Evolutionary conservation across 2,797 vertebrate genomes (phyloP).

Genomic region (Lacerta viridis): DNA sequence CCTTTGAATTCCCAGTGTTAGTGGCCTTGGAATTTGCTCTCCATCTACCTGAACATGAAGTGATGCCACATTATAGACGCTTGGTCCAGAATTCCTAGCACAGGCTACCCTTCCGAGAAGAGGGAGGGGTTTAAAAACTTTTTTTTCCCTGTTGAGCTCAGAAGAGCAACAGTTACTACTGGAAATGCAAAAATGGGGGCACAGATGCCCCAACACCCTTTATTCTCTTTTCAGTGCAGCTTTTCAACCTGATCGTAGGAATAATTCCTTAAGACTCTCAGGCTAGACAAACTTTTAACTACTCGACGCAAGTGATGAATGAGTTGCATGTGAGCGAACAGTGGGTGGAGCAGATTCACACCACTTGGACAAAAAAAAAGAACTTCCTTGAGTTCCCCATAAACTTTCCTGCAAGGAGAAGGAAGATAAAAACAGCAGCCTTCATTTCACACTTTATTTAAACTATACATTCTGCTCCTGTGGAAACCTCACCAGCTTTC

Average conservation of each 20-base stretch:
- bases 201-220: slow-evolving; percentile 22
- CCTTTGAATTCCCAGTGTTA: slow-evolving; percentile 97
- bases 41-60: slow-evolving; percentile 94
- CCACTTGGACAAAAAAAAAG: slow-evolving; percentile 39
- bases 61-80: slow-evolving; percentile 99
- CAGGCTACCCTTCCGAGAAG: slow-evolving; percentile 80
- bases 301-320: slow-evolving; percentile 50
- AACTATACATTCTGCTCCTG: slow-evolving; percentile 44
- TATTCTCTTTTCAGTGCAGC: slow-evolving; percentile 26
- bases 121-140: slow-evolving; percentile 69
- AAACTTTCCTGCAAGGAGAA: slow-evolving; percentile 6
- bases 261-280: slow-evolving; percentile 47
- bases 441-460: slow-evolving; percentile 33
- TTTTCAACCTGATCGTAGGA: slow-evolving; percentile 31
- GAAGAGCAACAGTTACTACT: slow-evolving; percentile 68
- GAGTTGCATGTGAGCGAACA: slow-evolving; percentile 20
- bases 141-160: slow-evolving; percentile 44
- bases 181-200: slow-evolving; percentile 81
- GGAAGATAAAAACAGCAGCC: slow-evolving; percentile 17
- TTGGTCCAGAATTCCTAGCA: slow-evolving; percentile 95
- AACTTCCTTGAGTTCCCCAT: slow-evolving; percentile 12
- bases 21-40: slow-evolving; percentile 98
- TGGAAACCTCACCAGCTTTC: slow-evolving; percentile 51
- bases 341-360: slow-evolving; percentile 46
- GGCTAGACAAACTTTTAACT: slow-evolving; percentile 40